Conservation (phyloP, 2,113 vertebrate genomes). For the Geococcyx californianus region DNA sequence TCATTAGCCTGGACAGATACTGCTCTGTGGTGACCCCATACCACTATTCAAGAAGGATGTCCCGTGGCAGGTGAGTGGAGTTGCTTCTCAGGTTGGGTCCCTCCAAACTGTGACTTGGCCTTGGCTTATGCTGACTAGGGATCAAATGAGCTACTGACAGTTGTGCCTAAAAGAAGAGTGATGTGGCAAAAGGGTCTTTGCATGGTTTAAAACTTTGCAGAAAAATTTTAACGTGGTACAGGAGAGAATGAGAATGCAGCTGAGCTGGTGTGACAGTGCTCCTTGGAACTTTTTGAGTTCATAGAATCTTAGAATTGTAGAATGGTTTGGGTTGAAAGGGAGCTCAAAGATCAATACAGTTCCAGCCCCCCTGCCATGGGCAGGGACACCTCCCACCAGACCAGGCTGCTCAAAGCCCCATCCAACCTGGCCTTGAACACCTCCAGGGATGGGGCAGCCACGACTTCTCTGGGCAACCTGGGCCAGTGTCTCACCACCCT, state of each 20-base stretch:
- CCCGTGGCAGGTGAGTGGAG: slow-evolving; percentile 69
- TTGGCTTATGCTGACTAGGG: rapidly evolving
- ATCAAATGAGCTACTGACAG: neutral
- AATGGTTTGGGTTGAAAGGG: no score
- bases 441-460: no score
- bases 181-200: neutral
- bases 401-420: no score
- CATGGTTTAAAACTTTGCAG: neutral
- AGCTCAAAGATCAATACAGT: no score
- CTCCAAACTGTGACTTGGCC: neutral
- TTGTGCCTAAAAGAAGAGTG: neutral
- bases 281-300: neutral
- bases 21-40: slow-evolving; percentile 73
- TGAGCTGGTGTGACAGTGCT: neutral
- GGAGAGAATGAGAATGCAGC: neutral
- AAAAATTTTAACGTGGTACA: neutral
- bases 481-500: no score
- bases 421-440: no score
- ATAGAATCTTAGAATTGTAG: no score
- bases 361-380: no score
- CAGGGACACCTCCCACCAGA: no score
- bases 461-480: no score
- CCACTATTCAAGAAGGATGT: slow-evolving; percentile 75
- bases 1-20: slow-evolving; percentile 77
- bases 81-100: neutral